Percentiles rank a stretch among this genome's conserved stretches.
Conservation (phyloP, 2,888 invertebrate genomes). For the Drosophila incognita region DNA sequence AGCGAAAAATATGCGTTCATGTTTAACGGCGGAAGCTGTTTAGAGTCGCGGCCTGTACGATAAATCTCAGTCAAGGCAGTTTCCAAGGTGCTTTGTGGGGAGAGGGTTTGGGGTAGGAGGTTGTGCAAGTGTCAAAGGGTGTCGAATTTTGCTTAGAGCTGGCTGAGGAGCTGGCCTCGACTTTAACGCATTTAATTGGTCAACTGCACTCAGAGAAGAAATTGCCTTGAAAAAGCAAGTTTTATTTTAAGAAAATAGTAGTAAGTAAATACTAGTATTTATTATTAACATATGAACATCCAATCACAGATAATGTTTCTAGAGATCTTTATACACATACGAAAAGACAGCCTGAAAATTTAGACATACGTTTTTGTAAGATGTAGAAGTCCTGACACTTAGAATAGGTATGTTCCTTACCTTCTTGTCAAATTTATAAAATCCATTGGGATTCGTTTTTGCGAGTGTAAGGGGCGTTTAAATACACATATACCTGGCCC, state of each 20-base stretch:
- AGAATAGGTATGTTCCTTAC: background rate
- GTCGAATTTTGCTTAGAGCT: constrained; percentile 17
- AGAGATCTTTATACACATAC: background rate
- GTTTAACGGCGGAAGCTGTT: constrained; percentile 80
- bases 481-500: constrained; percentile 58
- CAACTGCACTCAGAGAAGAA: constrained; percentile 18
- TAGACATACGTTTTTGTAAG: background rate
- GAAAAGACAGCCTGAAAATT: background rate
- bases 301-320: background rate
- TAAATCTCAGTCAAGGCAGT: constrained; percentile 61
- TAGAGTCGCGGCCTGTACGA: constrained; percentile 73
- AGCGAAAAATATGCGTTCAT: constrained; percentile 66
- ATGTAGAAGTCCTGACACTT: background rate
- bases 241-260: too few relatives aligned
- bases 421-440: background rate
- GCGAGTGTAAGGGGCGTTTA: constrained; percentile 37
- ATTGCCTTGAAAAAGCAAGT: background rate
- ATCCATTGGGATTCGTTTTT: background rate
- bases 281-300: too few relatives aligned
- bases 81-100: too few relatives aligned
- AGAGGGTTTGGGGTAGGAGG: background rate
- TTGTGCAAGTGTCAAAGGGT: constrained; percentile 44
- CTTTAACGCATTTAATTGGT: constrained; percentile 67
- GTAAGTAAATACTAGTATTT: too few relatives aligned
- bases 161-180: background rate